Evolutionary conservation across 2,888 invertebrate species (phyloP).

Genomic region (Tipula confusa): DNA sequence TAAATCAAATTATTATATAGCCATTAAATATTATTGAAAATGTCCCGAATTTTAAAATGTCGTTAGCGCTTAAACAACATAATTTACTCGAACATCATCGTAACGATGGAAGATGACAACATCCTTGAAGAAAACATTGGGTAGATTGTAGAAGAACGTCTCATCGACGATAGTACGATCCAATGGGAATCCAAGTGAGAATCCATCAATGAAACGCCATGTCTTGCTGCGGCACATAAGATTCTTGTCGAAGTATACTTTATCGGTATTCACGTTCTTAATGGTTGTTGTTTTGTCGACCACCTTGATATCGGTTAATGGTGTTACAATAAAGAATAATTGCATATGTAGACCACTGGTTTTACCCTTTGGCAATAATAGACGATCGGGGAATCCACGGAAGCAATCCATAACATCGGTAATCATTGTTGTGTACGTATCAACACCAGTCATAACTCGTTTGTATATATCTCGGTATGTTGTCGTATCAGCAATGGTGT

Average conservation of each 20-base stretch:
- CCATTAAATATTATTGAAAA: background rate
- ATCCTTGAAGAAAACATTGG: constrained; percentile 51
- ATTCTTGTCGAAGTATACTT: background rate
- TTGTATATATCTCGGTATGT: constrained; percentile 50
- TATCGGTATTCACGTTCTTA: constrained; percentile 31
- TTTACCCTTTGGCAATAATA: constrained; percentile 61
- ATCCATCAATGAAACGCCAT: constrained; percentile 47
- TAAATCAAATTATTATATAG: background rate
- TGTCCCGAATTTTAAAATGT: background rate
- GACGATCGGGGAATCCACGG: constrained; percentile 59
- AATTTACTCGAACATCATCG: background rate
- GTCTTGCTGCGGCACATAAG: background rate
- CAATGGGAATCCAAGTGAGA: constrained; percentile 51
- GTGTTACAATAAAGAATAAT: constrained; percentile 56
- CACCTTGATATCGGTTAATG: constrained; percentile 33
- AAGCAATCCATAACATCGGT: constrained; percentile 37
- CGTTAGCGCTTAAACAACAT: background rate
- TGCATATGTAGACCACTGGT: constrained; percentile 60
- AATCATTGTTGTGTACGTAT: constrained; percentile 3
- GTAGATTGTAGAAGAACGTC: constrained; percentile 42
- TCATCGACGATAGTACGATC: constrained; percentile 50
- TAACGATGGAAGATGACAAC: constrained; percentile 30
- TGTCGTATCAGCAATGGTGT: constrained; percentile 57
- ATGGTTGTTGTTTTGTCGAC: constrained; percentile 31
- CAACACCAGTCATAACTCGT: constrained; percentile 45